Conservation (phyloP, 2,888 invertebrate genomes). For the Loripinus fragilis region DNA sequence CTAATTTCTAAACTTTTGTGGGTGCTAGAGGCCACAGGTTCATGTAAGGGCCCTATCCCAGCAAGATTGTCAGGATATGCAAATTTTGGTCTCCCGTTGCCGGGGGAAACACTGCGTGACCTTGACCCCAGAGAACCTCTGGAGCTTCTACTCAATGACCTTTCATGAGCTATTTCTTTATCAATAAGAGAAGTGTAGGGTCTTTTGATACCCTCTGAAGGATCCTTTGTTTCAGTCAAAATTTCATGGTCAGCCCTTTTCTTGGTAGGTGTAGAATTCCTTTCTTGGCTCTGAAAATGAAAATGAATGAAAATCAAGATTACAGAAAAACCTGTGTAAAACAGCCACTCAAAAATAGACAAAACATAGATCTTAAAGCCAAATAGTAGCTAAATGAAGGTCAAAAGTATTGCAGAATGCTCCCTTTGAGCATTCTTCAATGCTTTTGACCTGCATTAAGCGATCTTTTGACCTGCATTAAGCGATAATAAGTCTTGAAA, state of each 20-base stretch:
- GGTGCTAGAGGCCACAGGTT: constrained; percentile 77
- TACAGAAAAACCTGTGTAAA: no score
- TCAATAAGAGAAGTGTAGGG: constrained; percentile 68
- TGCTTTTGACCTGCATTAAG: no score
- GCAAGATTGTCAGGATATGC: constrained; percentile 48
- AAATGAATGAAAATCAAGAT: neutral
- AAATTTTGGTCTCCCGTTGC: constrained; percentile 49
- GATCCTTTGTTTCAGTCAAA: constrained; percentile 39
- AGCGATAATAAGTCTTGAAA: no score
- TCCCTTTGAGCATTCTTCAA: no score
- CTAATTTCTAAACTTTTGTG: constrained; percentile 75
- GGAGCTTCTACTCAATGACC: constrained; percentile 53
- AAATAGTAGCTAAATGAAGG: no score
- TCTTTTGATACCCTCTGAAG: constrained; percentile 45
- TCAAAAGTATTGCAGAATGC: no score
- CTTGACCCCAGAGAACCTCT: constrained; percentile 40
- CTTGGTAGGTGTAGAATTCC: constrained; percentile 16
- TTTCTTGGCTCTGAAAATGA: neutral
- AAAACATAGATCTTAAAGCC: no score
- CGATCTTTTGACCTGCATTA: no score
- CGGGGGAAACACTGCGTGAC: constrained; percentile 42
- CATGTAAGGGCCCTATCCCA: constrained; percentile 63
- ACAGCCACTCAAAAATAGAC: no score
- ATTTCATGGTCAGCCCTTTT: constrained; percentile 37
- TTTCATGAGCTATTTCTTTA: constrained; percentile 66